Conservation (phyloP, 2,113 vertebrate genomes). For the Butastur rufipennis region DNA sequence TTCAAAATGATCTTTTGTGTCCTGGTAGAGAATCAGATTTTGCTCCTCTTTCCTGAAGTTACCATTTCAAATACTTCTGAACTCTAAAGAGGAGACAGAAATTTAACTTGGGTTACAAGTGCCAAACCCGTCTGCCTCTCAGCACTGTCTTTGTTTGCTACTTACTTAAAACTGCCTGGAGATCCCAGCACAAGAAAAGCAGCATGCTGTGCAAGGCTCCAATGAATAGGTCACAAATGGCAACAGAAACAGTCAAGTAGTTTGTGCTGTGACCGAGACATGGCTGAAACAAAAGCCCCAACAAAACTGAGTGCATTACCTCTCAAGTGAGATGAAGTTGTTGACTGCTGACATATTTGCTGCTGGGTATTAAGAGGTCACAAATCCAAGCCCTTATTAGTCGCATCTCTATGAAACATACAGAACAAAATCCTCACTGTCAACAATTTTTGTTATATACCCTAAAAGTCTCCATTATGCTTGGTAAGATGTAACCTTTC, state of each 20-base stretch:
- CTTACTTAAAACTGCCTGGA: not conserved
- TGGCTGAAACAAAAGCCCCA: not conserved
- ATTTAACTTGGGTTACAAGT: not conserved
- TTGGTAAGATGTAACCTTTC: not conserved
- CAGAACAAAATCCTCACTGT: not conserved
- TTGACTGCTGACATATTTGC: not conserved
- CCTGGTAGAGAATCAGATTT: not conserved
- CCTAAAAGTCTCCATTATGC: not conserved
- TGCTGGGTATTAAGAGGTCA: not conserved
- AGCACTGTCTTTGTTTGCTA: not conserved
- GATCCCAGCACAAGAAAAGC: not conserved
- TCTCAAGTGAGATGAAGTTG: not conserved
- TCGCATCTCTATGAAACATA: not conserved
- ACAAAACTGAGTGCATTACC: not conserved
- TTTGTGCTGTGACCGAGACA: fast-evolving
- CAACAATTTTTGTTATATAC: not conserved
- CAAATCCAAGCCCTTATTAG: not conserved
- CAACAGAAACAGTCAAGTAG: not conserved
- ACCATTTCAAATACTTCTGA: not conserved
- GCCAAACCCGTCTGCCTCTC: not conserved
- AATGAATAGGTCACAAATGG: fast-evolving
- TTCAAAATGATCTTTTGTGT: not conserved
- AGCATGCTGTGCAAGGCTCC: not conserved
- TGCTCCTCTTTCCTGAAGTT: not conserved
- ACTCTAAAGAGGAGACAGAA: not conserved